Percentiles rank a stretch among this genome's conserved stretches.
These are phyloP conservation scores for Monopis laevigella DNA, from an alignment of 2,888 invertebrate genomes.

Conservation along the genomic window DNA sequence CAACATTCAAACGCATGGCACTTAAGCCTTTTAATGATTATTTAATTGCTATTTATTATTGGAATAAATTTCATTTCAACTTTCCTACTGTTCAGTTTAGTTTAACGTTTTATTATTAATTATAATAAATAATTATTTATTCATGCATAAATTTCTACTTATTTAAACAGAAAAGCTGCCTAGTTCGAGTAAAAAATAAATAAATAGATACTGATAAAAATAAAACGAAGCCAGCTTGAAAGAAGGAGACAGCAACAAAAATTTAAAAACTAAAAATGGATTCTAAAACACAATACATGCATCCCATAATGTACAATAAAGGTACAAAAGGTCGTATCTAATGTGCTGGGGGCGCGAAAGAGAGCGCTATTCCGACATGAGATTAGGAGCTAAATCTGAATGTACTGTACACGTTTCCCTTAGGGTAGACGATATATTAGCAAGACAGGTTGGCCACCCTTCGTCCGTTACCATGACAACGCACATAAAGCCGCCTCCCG, in stretches of 20 bases:
- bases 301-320: neutral
- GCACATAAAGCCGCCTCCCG: constrained; percentile 59
- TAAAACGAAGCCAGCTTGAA: no score
- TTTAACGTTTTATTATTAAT: no score
- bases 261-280: constrained; percentile 67
- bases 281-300: constrained; percentile 56
- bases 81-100: no score
- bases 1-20: constrained; percentile 36
- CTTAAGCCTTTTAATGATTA: constrained; percentile 36
- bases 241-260: no score
- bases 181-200: no score
- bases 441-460: constrained; percentile 62
- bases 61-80: no score
- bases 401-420: constrained; percentile 32
- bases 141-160: no score
- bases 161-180: no score
- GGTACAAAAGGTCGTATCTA: constrained; percentile 39
- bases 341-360: constrained; percentile 36
- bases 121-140: no score
- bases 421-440: constrained; percentile 43
- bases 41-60: constrained; percentile 36
- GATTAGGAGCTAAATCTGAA: constrained; percentile 38
- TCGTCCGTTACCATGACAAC: constrained; percentile 58
- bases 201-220: no score
- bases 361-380: constrained; percentile 17